phyloP scores from a whole-genome alignment of 2,888 invertebrate genomes.

The Anorthoa munda region DNA sequence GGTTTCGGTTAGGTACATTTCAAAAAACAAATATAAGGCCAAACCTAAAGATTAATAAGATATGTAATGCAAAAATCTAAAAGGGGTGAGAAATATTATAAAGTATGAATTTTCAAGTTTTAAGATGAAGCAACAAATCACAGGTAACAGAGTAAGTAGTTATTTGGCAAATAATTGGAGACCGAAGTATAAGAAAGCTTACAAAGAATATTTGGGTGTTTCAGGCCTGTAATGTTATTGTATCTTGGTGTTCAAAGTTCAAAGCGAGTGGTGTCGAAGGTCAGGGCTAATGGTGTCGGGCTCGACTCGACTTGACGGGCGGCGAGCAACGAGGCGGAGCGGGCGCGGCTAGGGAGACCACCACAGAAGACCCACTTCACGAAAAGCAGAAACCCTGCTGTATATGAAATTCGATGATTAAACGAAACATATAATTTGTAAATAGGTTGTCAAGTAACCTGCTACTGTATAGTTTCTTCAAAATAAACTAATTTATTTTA shows the following conservation, averaged over 20 bases:
- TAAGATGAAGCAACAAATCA: no score
- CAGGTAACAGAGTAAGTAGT: no score
- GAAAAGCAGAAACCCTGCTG: background rate
- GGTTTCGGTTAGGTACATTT: background rate
- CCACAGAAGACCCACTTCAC: background rate
- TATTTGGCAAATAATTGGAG: background rate
- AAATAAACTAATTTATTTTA: background rate
- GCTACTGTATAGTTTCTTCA: background rate
- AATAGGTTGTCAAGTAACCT: background rate
- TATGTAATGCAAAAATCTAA: no score
- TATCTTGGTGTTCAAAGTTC: slow-evolving; percentile 22
- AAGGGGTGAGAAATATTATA: no score
- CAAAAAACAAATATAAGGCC: no score
- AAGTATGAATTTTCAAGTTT: no score
- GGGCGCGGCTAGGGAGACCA: background rate
- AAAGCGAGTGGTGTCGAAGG: slow-evolving; percentile 41
- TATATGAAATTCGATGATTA: background rate
- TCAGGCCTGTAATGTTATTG: slow-evolving; percentile 9
- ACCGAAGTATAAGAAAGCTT: slow-evolving; percentile 2
- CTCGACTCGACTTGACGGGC: background rate
- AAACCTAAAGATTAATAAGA: no score
- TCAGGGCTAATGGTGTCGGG: slow-evolving; percentile 35
- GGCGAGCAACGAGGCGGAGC: background rate
- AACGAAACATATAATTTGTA: background rate
- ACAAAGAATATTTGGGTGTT: slow-evolving; percentile 1